Evolutionary conservation across 2,113 vertebrate genomes (phyloP).

Genomic region (Scartelaos histophorus): DNA sequence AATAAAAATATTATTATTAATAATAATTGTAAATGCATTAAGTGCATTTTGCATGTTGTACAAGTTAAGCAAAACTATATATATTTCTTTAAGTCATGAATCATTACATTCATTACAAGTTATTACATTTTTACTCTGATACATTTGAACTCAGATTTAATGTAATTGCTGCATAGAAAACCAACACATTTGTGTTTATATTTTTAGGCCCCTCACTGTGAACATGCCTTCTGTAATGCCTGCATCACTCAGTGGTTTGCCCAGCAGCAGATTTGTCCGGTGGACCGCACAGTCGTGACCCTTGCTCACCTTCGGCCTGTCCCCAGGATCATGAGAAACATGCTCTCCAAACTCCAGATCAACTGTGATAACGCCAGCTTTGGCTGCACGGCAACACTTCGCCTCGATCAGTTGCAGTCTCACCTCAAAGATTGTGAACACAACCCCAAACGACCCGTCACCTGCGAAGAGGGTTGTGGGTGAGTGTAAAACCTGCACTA

Average conservation of each 20-base stretch:
- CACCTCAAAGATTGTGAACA: slow-evolving; percentile 98
- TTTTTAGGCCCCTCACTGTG: slow-evolving; percentile 92
- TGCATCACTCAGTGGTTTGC: slow-evolving; percentile 99
- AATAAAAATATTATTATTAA: too few species aligned
- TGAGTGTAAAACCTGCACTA: slow-evolving; percentile 59
- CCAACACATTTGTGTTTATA: not conserved
- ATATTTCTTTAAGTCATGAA: too few species aligned
- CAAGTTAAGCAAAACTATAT: too few species aligned
- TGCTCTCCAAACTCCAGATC: slow-evolving; percentile 98
- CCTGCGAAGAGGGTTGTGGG: slow-evolving; percentile 97
- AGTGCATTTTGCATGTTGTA: too few species aligned
- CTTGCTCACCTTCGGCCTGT: slow-evolving; percentile 95
- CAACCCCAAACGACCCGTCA: slow-evolving; percentile 96
- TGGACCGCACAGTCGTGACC: slow-evolving; percentile 97
- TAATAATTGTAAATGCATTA: too few species aligned
- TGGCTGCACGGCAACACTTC: slow-evolving; percentile 90
- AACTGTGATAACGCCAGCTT: slow-evolving; percentile 94
- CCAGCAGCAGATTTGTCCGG: slow-evolving; percentile 97
- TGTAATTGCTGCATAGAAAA: not conserved
- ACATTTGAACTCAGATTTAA: too few species aligned
- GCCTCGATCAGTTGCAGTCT: slow-evolving; percentile 94
- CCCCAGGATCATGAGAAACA: slow-evolving; percentile 98
- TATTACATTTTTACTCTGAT: too few species aligned
- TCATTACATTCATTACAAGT: too few species aligned
- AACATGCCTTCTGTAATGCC: slow-evolving; percentile 98